Percentiles rank a stretch among this genome's conserved stretches.
phyloP scores from a whole-genome alignment of 2,113 vertebrate genomes.

The Myotis brandtii region DNA sequence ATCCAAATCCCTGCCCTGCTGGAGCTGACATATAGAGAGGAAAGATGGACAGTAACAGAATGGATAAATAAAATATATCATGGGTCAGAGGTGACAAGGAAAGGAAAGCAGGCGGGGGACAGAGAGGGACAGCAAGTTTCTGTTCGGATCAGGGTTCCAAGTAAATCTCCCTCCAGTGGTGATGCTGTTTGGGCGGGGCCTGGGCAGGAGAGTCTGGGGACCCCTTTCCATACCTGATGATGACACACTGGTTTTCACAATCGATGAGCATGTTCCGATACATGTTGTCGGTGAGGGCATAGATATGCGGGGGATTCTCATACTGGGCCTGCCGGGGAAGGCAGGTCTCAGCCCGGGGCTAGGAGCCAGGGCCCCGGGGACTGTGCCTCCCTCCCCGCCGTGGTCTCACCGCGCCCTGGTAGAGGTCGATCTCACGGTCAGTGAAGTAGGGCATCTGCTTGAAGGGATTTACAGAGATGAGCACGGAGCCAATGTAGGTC shows the following conservation, averaged over 20 bases:
- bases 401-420: conserved; percentile 95
- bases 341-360: neutral
- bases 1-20: neutral
- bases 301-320: conserved; percentile 98
- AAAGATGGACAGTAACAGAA: neutral
- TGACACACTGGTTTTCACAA: conserved; percentile 97
- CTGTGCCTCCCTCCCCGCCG: accelerated
- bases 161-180: neutral
- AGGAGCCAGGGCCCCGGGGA: accelerated
- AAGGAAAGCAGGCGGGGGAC: neutral
- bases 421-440: conserved; percentile 94
- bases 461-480: conserved; percentile 98
- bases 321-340: conserved; percentile 92
- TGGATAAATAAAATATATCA: neutral
- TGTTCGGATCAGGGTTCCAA: neutral
- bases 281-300: conserved; percentile 97
- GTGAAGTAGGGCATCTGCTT: conserved; percentile 99
- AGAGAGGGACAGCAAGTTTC: neutral
- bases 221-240: conserved; percentile 88
- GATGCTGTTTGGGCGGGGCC: neutral
- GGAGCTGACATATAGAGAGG: neutral
- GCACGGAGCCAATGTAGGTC: conserved; percentile 97
- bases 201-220: neutral
- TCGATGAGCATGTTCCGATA: conserved; percentile 99
- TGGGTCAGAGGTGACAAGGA: neutral